phyloP scores from a whole-genome alignment of 2,113 vertebrate genomes.

The Zapornia atra region DNA sequence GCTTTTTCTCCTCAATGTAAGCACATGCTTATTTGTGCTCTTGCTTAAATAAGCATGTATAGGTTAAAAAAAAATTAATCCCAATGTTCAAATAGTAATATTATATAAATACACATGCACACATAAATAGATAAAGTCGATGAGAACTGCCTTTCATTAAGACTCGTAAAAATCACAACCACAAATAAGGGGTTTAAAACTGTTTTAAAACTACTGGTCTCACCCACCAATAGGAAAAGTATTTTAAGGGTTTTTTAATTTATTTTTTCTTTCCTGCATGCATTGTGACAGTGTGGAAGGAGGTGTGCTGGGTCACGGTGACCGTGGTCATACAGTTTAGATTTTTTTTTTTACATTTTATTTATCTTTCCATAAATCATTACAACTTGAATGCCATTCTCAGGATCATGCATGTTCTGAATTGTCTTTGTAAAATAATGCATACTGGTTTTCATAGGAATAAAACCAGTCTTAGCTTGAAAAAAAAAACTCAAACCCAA shows the following conservation, averaged over 20 bases:
- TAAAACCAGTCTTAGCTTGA: not conserved
- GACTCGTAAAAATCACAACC: not conserved
- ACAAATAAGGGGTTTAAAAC: not conserved
- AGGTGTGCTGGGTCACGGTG: not conserved
- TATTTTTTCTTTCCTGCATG: not conserved
- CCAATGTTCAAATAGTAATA: not conserved
- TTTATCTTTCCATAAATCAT: not conserved
- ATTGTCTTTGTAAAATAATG: not conserved
- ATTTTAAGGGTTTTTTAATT: not conserved
- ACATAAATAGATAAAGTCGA: not conserved
- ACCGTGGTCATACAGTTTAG: not conserved
- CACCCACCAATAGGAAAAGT: not conserved
- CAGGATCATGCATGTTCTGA: rapidly evolving
- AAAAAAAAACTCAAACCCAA: not conserved
- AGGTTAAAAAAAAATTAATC: not conserved
- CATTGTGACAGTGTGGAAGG: not conserved
- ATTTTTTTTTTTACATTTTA: not conserved
- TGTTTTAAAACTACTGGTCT: not conserved
- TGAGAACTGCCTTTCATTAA: not conserved
- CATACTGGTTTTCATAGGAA: not conserved
- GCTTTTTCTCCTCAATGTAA: not conserved
- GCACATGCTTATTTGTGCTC: not conserved
- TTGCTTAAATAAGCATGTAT: not conserved
- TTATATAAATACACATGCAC: not conserved
- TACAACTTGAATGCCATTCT: not conserved